These are phyloP conservation scores for Aphis gossypii DNA, from an alignment of 1,140 invertebrate genomes.

Conservation along the genomic window DNA sequence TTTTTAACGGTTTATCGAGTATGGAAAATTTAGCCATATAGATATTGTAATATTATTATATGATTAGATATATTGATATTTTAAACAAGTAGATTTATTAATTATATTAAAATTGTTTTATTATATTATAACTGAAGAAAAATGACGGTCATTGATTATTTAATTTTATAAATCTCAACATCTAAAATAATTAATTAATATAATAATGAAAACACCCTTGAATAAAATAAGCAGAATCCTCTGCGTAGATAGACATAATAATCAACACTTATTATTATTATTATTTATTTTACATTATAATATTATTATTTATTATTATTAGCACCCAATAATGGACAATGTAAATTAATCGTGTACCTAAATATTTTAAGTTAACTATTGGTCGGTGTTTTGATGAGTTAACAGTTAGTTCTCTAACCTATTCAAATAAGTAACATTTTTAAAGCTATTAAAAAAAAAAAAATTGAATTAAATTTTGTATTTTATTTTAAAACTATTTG, in stretches of 20 bases:
- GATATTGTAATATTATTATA: background rate
- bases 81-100: background rate
- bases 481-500: background rate
- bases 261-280: background rate
- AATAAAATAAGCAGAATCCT: background rate
- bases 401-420: background rate
- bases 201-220: background rate
- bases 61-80: background rate
- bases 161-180: background rate
- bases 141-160: background rate
- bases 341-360: too few relatives aligned
- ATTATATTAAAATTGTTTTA: too few relatives aligned
- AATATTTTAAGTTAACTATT: background rate
- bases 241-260: background rate
- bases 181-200: background rate
- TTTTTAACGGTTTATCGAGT: background rate
- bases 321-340: background rate
- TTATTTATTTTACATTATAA: background rate
- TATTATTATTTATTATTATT: background rate
- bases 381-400: background rate
- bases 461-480: background rate
- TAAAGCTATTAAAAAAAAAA: too few relatives aligned
- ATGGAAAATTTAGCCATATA: too few relatives aligned
- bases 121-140: background rate
- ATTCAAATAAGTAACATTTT: background rate